Conservation (phyloP, 2,888 invertebrate species). For the Campoletis raptor region DNA sequence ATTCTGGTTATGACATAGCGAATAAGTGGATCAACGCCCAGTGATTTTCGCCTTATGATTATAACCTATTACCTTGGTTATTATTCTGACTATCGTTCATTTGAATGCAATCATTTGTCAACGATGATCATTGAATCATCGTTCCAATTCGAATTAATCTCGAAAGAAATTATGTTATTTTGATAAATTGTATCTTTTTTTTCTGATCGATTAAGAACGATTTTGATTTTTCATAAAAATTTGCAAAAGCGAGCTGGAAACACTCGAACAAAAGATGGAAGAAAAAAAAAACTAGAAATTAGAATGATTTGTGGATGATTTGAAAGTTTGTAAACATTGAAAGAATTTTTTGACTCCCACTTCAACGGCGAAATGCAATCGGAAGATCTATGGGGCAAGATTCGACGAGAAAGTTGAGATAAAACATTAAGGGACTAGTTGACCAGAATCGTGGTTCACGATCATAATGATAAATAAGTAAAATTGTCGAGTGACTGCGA, state of each 20-base stretch:
- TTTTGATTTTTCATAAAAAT: not conserved
- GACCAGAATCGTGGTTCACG: slow-evolving; percentile 77
- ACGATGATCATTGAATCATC: not conserved
- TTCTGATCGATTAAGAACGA: not conserved
- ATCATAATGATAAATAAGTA: slow-evolving; percentile 81
- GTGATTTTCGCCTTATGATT: slow-evolving; percentile 40
- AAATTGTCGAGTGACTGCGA: slow-evolving; percentile 78
- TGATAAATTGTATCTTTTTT: not conserved
- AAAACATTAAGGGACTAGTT: not conserved
- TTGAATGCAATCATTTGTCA: not conserved
- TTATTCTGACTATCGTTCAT: not conserved
- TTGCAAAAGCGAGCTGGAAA: not conserved
- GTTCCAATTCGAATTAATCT: not conserved
- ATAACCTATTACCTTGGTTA: slow-evolving; percentile 27
- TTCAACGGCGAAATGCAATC: not conserved
- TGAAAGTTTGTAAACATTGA: not conserved
- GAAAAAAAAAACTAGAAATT: not conserved
- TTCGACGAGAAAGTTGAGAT: not conserved
- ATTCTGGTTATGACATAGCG: slow-evolving; percentile 60
- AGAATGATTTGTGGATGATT: not conserved
- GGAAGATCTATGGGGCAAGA: not conserved
- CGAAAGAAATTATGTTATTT: not conserved
- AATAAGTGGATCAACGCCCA: slow-evolving; percentile 25
- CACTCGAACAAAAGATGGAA: not conserved
- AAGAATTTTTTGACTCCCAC: not conserved